A percentile compares a stretch with the other conserved stretches of the same genome.
Conservation (phyloP, 2,113 vertebrate genomes). For the Muscicapa adusta region DNA sequence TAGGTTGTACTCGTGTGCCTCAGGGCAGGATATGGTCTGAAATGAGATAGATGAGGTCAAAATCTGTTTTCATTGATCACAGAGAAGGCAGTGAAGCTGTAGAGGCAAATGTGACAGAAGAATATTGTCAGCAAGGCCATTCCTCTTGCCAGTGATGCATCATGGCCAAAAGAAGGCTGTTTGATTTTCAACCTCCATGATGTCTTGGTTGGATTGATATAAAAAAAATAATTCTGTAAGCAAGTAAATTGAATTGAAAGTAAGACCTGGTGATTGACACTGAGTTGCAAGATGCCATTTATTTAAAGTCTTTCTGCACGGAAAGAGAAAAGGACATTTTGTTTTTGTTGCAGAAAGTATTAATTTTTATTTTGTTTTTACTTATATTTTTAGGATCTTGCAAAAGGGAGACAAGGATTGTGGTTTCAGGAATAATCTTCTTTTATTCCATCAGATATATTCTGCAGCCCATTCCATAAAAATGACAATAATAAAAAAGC, state of each 20-base stretch:
- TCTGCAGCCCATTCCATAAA: conserved; percentile 47
- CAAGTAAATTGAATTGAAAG: conserved; percentile 10
- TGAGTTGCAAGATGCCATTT: background rate
- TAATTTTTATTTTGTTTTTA: background rate
- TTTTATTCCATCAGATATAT: background rate
- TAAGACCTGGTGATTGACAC: background rate
- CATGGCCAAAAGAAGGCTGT: conserved; percentile 15
- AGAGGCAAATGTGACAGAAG: conserved; percentile 57
- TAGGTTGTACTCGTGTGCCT: conserved; percentile 37
- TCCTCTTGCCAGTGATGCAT: conserved; percentile 38
- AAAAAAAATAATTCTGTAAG: background rate
- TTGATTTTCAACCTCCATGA: conserved; percentile 37
- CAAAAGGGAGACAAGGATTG: background rate
- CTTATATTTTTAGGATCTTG: background rate
- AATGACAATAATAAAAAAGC: conserved; percentile 46
- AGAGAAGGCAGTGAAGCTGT: conserved; percentile 53
- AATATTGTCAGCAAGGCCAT: conserved; percentile 46
- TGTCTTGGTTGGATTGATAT: background rate
- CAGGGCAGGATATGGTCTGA: conserved; percentile 44
- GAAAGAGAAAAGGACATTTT: background rate
- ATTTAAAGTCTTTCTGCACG: background rate
- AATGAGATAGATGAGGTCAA: conserved; percentile 63
- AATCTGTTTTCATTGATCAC: conserved; percentile 67
- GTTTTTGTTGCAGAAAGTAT: background rate
- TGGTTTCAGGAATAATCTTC: conserved; percentile 6